These are phyloP conservation scores for Trialeurodes vaporariorum DNA, from an alignment of 1,140 invertebrate species.

Conservation along the genomic window DNA sequence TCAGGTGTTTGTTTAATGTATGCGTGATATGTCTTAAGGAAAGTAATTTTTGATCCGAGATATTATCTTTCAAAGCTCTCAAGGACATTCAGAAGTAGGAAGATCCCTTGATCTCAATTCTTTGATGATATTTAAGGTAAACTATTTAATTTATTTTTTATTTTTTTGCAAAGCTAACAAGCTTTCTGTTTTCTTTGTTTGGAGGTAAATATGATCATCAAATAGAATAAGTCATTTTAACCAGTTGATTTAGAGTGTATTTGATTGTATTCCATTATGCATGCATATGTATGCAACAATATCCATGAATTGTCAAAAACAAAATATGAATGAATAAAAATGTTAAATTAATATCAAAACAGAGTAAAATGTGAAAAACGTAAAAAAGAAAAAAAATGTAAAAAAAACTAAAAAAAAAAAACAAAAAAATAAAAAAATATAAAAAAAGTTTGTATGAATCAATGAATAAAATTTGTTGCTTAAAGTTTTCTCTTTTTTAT, in stretches of 20 bases:
- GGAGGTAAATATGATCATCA: background rate
- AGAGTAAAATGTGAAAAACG: background rate
- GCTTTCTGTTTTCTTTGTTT: background rate
- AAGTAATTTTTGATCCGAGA: too few relatives aligned
- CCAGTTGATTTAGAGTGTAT: too few relatives aligned
- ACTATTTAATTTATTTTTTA: background rate
- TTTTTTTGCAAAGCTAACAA: background rate
- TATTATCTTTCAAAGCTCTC: too few relatives aligned
- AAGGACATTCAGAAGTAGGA: too few relatives aligned
- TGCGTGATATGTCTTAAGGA: too few relatives aligned
- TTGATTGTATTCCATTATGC: too few relatives aligned
- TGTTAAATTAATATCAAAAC: too few relatives aligned
- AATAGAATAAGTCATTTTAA: too few relatives aligned
- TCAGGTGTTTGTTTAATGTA: too few relatives aligned
- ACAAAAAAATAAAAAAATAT: background rate
- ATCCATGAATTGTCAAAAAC: background rate
- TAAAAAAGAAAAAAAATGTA: background rate
- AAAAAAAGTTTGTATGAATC: background rate
- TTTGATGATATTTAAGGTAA: too few relatives aligned
- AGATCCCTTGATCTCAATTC: too few relatives aligned
- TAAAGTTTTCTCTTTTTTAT: background rate
- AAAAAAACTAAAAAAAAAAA: background rate
- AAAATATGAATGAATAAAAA: background rate
- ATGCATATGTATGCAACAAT: too few relatives aligned
- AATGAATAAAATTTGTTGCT: conserved; percentile 1